phyloP scores from a whole-genome alignment of 1,140 invertebrate genomes.

The Bombus breviceps region DNA sequence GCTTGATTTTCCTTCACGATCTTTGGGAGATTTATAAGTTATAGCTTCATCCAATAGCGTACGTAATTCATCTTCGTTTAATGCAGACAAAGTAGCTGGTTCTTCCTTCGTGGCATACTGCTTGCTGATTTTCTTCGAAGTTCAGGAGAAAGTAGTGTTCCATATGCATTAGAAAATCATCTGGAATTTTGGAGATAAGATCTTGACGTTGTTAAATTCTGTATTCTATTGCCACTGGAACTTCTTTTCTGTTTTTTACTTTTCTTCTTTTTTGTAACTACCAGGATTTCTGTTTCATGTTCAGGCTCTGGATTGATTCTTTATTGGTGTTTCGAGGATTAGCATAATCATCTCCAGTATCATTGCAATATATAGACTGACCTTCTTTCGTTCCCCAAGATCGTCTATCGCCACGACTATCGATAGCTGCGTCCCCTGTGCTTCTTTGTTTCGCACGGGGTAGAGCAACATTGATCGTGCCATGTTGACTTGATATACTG shows the following conservation, averaged over 20 bases:
- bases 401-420: constrained; percentile 82
- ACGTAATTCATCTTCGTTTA: constrained; percentile 88
- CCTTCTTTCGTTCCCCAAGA: constrained; percentile 86
- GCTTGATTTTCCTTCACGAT: constrained; percentile 89
- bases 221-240: constrained; percentile 78
- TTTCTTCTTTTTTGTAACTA: constrained; percentile 89
- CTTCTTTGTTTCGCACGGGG: constrained; percentile 78
- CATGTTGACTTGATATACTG: constrained; percentile 78
- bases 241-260: constrained; percentile 85
- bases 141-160: constrained; percentile 77
- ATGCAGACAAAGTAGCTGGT: constrained; percentile 84
- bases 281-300: constrained; percentile 85
- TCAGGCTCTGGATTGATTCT: constrained; percentile 76
- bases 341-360: constrained; percentile 78
- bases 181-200: constrained; percentile 77
- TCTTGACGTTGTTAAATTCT: constrained; percentile 76
- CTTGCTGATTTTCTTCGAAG: constrained; percentile 80
- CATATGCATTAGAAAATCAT: constrained; percentile 78
- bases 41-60: constrained; percentile 90
- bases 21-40: constrained; percentile 90
- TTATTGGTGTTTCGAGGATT: constrained; percentile 76
- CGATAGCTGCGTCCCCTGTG: constrained; percentile 77
- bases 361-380: constrained; percentile 82
- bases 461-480: constrained; percentile 78
- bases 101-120: constrained; percentile 84